phyloP scores from a whole-genome alignment of 2,113 vertebrate genomes.

The Gadus chalcogrammus region DNA sequence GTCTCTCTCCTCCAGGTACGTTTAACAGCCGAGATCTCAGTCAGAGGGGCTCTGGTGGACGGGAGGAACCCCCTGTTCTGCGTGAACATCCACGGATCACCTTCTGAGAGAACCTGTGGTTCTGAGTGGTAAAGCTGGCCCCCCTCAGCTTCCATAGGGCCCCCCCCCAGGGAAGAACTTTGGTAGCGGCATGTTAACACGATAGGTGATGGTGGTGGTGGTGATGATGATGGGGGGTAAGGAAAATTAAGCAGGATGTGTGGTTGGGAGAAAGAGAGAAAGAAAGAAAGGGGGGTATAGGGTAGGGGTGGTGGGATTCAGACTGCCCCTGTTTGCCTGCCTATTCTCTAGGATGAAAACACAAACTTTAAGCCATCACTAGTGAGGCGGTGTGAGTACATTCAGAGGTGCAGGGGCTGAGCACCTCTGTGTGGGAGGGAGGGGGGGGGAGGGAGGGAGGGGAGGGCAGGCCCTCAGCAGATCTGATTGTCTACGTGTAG shows the following conservation, averaged over 20 bases:
- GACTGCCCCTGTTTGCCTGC: not conserved
- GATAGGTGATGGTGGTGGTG: not conserved
- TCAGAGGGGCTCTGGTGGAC: slow-evolving; percentile 12
- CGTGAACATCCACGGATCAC: slow-evolving; percentile 34
- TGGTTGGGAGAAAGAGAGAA: too few species aligned
- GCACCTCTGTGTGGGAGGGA: slow-evolving; percentile 47
- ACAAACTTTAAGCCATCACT: slow-evolving; percentile 55
- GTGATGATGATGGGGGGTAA: not conserved
- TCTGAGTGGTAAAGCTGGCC: slow-evolving; percentile 20
- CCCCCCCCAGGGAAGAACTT: slow-evolving; percentile 38
- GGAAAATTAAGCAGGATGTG: too few species aligned
- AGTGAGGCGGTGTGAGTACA: slow-evolving; percentile 70
- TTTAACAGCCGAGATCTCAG: slow-evolving; percentile 37
- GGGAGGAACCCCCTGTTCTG: slow-evolving; percentile 30
- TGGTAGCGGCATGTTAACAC: slow-evolving; percentile 45
- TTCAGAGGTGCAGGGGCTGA: slow-evolving; percentile 60
- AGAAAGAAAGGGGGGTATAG: not conserved
- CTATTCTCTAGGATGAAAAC: not conserved
- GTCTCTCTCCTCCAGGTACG: slow-evolving; percentile 41
- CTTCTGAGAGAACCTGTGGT: slow-evolving; percentile 22
- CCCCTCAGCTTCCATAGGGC: slow-evolving; percentile 25
- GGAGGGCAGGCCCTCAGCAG: slow-evolving; percentile 43
- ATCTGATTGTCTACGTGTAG: slow-evolving; percentile 65
- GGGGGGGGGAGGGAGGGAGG: slow-evolving; percentile 44
- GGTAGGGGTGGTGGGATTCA: slow-evolving; percentile 23